phyloP scores from a whole-genome alignment of 2,113 vertebrate genomes.

The Phalacrocorax aristotelis region DNA sequence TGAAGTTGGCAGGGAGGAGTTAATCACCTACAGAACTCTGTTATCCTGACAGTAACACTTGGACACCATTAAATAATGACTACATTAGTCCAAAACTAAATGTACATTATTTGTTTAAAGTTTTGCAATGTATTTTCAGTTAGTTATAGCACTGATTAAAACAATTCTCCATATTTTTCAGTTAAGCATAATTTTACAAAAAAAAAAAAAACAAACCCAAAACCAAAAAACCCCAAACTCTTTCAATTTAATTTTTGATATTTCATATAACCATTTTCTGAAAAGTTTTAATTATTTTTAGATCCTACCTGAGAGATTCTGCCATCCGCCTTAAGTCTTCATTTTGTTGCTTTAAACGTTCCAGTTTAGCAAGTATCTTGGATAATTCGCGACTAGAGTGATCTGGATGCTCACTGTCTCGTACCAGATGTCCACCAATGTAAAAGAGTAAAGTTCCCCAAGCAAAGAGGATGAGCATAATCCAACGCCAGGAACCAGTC shows the following conservation, averaged over 20 bases:
- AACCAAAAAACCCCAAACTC: neutral
- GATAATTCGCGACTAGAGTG: constrained; percentile 95
- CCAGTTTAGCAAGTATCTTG: constrained; percentile 97
- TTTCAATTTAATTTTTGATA: neutral
- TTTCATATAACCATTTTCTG: neutral
- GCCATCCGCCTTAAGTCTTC: constrained; percentile 97
- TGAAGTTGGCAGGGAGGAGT: neutral
- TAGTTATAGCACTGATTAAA: neutral
- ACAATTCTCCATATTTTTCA: neutral
- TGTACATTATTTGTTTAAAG: neutral
- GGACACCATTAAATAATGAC: neutral
- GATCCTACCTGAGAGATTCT: constrained; percentile 91
- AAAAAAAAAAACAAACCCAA: neutral
- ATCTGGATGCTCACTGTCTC: constrained; percentile 94
- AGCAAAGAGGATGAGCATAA: constrained; percentile 97
- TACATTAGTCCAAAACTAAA: neutral
- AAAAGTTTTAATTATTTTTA: neutral
- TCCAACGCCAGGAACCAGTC: constrained; percentile 99
- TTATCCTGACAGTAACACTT: neutral
- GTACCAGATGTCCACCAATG: constrained; percentile 95
- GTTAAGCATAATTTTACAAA: neutral
- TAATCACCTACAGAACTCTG: neutral
- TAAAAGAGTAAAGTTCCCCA: constrained; percentile 98
- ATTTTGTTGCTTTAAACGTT: constrained; percentile 97
- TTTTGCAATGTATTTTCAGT: neutral